Evolutionary conservation across 2,888 invertebrate genomes (phyloP), one percentile per base, ranked within the genome.

Genomic region (Idaea biselata): DNA sequence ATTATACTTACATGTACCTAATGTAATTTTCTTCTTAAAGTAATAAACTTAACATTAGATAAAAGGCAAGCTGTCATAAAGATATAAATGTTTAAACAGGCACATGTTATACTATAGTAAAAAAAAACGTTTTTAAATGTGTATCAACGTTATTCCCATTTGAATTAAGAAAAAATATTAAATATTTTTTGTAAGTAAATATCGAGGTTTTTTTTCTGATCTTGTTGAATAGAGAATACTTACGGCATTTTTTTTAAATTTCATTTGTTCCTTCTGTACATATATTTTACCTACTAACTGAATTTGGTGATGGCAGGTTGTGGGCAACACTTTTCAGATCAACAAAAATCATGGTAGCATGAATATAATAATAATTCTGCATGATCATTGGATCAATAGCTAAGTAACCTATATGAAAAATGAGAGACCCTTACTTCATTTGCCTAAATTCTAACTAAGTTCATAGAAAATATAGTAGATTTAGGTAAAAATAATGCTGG

Each of bases 251-350:
- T 32, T 8, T 32, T 32, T 32, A 6, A 8, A 44, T 44, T 1
- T 44, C 44, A 44, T 8, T 44, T 44, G 44, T 44, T 44, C 11
- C 44, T 44, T 44, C 44, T 44, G 44, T 44, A 44, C 44, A 16
- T 58, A 31, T 58, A 56, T 60, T 54, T 5, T 60, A n/a, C n/a
- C n/a, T n/a, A 16, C 18, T n/a, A 55, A 18, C 58, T 55, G 31
- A 54, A 32, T n/a, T 18, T 59, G 64, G 64, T 64, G 61, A 55
- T 58, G 64, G 64, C 59, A 59, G 64, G 61, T 61, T 56, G 44
- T 60, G 64, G 61, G 64, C 7, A 61, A 61, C 31, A 56, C 18
- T 5, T 44, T 44, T 44, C 44, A 44, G 44, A 44, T 44, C 44
- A 44, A 44, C 44, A 44, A 14, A 14, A 8, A 8, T 6, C 44